Evolutionary conservation across 2,797 vertebrate species (phyloP), one percentile per base, ranked within the genome.

Genomic region (Rachycentron canadum): DNA sequence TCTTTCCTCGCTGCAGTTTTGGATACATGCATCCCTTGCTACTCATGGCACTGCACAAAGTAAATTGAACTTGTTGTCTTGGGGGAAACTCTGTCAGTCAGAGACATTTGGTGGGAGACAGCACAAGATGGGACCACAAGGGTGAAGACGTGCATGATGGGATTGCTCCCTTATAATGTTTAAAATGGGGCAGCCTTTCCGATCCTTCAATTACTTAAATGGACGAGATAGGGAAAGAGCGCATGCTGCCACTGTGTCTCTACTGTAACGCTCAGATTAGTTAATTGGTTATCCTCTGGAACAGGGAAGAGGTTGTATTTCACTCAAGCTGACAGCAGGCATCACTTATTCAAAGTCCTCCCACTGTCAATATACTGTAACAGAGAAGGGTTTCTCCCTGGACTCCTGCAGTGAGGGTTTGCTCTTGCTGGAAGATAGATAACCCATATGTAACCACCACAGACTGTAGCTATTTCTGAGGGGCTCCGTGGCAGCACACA

Each of bases 141-240:
- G 75, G 79, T 70, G 88, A 88, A 85, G 84, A 88, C 21, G 47
- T 76, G 75, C 88, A 86, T 89, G 89, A 86, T 90, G 88, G 79
- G 86, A 93, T 89, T 91, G 90, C 91, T 84, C 67, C 62, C 58
- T 88, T 81, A 69, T 81, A 83, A 80, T 86, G 77, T 86, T 85
- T 79, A 65, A 90, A 87, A 89, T 52, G 30, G 62, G 77, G 86
- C 70, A 60, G 82, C 88, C 86, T 89, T 77, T 82, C 73, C 73
- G 59, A 77, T 92, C 84, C 85, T 92, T 92, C 91, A 92, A 92
- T 95, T 93, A 94, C 85, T 75, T 91, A 94, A 93, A 92, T 93
- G 92, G 85, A 85, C 9, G 38, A 90, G 83, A 90, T 86, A 77
- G 84, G 67, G 61, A 75, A 55, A 69, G 70, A 86, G 77, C 55